Base-by-base conservation (phyloP, 92 coral and sea anemone genomes). In the Siderastrea radians region DNA sequence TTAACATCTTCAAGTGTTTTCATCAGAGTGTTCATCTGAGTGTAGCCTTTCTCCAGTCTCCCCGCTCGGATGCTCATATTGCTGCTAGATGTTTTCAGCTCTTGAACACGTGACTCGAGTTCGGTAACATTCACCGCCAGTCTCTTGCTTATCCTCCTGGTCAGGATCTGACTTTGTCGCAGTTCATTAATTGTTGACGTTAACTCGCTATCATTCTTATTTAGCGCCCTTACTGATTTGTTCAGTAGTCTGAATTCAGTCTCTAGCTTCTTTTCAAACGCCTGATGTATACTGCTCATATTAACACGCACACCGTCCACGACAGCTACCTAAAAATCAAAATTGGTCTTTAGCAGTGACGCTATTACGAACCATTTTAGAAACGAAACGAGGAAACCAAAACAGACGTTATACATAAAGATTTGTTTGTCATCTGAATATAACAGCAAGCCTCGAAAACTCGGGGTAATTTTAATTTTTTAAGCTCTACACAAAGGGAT, bases 221-320 rank as follows among this genome's bases (percentile, higher is more conserved):
- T 69, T 15, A 81, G 68, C 9, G 61, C 45, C 68, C 44, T 68
- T 13, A 81, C 55, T 11, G 86, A 81, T 54, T 69, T 58, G 19
- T 81, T 81, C 16, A 81, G 65, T 52, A 54, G n/a, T 52, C 54
- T 68, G 8, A 81, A 58, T 9, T 54, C 86, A 57, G 67, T 53
- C 11, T 55, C 77, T 7, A 81, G 67, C 51, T 69, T 81, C 7
- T 58, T 68, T 72, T 81, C 86, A 45, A 81, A 54, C 6, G 67
- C 65, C 7, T 81, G 16, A 7, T 69, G 68, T 45, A 77, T 46
- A 48, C 11, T 55, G 65, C 47, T 44, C 77, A 81, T 81, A 57
- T 81, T 81, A 5, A 81, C 74, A 77, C 86, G 69, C 62, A 81
- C 86, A 55, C 86, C 77, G 69, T 81, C 54, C 77, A 55, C 86